Percentiles rank a stretch among this genome's conserved stretches.
These are phyloP conservation scores for Caenorhabditis virilis DNA, from an alignment of 2,888 invertebrate species.

Conservation along the genomic window DNA sequence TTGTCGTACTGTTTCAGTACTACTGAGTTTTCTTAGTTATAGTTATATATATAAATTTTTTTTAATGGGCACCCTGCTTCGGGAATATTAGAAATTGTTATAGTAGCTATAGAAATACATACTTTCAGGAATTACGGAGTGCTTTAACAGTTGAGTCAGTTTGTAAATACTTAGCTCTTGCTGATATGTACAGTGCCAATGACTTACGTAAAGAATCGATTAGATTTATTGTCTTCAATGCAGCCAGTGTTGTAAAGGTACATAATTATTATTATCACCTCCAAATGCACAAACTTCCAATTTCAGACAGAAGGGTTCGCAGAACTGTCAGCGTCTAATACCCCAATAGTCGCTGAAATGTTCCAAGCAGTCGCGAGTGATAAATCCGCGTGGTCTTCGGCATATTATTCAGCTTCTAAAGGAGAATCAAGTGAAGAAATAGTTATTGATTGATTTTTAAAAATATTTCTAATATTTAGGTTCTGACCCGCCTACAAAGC, in stretches of 20 bases:
- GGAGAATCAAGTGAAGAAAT: neutral
- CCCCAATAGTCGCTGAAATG: constrained; percentile 58
- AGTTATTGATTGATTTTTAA: neutral
- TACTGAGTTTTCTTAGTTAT: too few species aligned
- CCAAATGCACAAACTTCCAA: neutral
- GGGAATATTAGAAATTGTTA: too few species aligned
- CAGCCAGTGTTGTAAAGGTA: constrained; percentile 33
- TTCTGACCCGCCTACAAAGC: constrained; percentile 1
- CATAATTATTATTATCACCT: too few species aligned
- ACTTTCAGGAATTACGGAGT: neutral
- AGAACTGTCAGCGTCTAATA: constrained; percentile 49
- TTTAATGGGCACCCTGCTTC: too few species aligned
- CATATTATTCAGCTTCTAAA: too few species aligned
- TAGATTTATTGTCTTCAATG: constrained; percentile 57
- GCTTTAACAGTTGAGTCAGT: constrained; percentile 50
- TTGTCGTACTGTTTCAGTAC: too few species aligned
- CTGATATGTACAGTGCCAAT: constrained; percentile 61
- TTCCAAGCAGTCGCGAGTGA: constrained; percentile 18
- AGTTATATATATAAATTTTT: too few species aligned
- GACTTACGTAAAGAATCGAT: constrained; percentile 66
- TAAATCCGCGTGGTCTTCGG: neutral
- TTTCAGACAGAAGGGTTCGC: constrained; percentile 64
- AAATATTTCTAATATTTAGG: neutral
- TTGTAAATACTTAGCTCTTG: constrained; percentile 60
- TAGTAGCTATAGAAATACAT: neutral